These are phyloP conservation scores for Limenitis camilla DNA, from an alignment of 2,888 invertebrate species.

Conservation along the genomic window DNA sequence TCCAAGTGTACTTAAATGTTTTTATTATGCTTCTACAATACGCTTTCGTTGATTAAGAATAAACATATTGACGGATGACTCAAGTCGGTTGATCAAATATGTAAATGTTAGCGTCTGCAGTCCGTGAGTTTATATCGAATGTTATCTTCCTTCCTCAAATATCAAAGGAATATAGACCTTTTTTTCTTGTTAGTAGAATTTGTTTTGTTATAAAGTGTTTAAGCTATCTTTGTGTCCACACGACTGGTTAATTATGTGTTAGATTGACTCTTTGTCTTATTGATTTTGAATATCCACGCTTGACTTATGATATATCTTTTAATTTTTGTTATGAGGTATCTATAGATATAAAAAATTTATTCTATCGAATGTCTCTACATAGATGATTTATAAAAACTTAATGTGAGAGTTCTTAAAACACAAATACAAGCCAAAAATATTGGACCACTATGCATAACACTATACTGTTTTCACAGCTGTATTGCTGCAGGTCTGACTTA, in stretches of 20 bases:
- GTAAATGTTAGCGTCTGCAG: slow-evolving; percentile 24
- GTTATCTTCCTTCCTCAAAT: slow-evolving; percentile 12
- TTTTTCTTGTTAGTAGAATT: no score
- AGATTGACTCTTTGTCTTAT: slow-evolving; percentile 20
- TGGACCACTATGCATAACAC: no score
- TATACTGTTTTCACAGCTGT: no score
- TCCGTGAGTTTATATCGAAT: slow-evolving; percentile 17
- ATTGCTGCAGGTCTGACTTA: no score
- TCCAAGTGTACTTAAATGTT: neutral
- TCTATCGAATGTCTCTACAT: no score
- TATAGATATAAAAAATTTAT: no score
- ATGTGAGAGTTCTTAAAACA: no score
- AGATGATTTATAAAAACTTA: no score
- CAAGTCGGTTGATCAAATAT: slow-evolving; percentile 25
- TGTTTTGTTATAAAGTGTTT: no score
- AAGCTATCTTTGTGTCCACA: slow-evolving; percentile 12
- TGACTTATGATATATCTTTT: slow-evolving; percentile 11
- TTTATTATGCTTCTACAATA: slow-evolving; percentile 3
- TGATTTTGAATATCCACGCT: slow-evolving; percentile 19
- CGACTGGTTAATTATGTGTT: slow-evolving; percentile 20
- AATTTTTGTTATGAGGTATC: neutral
- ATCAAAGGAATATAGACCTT: slow-evolving; percentile 9
- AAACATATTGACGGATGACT: slow-evolving; percentile 24
- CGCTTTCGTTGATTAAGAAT: slow-evolving; percentile 10
- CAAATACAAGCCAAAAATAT: no score